Base-by-base conservation (phyloP, 2,113 vertebrate species). In the Phrynosoma platyrhinos region DNA sequence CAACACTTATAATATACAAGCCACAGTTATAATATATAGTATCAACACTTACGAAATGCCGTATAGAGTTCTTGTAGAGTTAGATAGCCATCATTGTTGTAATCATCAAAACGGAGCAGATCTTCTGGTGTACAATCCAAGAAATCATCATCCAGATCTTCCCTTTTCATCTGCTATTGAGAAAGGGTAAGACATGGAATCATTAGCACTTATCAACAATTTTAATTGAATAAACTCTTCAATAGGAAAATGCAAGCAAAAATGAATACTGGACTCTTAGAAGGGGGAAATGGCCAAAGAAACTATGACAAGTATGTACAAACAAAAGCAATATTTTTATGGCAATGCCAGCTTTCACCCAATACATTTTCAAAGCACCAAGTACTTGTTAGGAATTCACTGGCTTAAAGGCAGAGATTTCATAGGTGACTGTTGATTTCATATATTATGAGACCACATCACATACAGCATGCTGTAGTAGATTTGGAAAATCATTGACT, bases 81-180 rank as follows among this genome's bases (percentile, higher is more conserved):
- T 90, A 99, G 96, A 88, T 85, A 96, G 0, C 98, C 96, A 0
- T 99, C 98, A 0, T 95, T 97, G 94, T 99, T 98, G 96, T 98
- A 99, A 94, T 99, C 98, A 9, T 99, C 98, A 30, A 99, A 98
- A 0, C 94, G 97, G n/a, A 99, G 97, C 85, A 99, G 97, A 93
- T 99, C 98, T 40, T 97, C 96, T 12, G 98, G 96, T 0, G 97
- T 98, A 93, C 98, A 99, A 21, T 97, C 96, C 93, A 98, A 83
- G 4, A 98, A 92, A 87, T 96, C 96, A 62, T 96, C 97, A 5
- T 96, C 98, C 92, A 98, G 88, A 18, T 96, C 96, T 86, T 97
- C 96, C 86, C 97, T 95, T 95, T 97, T 95, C n/a, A 96, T 97
- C 16, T 97, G 95, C 98, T 99, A 89, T 1, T 36, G 85, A 90